Percentiles rank a stretch among this genome's conserved stretches.
Evolutionary conservation across 2,113 vertebrate genomes (phyloP).

Genomic region (Embiotoca jacksoni): DNA sequence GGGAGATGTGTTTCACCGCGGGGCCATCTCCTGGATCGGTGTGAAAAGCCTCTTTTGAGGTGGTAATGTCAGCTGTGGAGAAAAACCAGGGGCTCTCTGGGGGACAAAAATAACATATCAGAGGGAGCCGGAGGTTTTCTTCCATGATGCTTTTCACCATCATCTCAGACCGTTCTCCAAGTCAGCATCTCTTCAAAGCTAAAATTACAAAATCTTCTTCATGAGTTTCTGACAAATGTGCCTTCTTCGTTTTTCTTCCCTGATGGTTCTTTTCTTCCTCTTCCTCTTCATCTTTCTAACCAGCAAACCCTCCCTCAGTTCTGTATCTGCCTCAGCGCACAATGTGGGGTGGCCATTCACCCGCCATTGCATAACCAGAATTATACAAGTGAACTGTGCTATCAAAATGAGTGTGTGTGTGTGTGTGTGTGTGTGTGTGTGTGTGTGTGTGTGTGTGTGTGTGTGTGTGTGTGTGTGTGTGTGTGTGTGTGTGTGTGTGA

Average conservation of each 20-base stretch:
- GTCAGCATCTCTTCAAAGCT: constrained; percentile 1
- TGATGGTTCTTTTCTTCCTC: constrained; percentile 31
- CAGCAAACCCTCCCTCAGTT: constrained; percentile 1
- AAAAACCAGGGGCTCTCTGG: neutral
- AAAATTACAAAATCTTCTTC: neutral
- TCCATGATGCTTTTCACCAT: neutral
- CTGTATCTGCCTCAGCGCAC: constrained; percentile 66
- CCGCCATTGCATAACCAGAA: constrained; percentile 77
- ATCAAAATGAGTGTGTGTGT: constrained; percentile 54
- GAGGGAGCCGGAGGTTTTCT: constrained; percentile 4
- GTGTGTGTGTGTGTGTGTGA: constrained; percentile 13
- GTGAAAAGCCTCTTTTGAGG: constrained; percentile 20
- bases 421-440: constrained; percentile 49
- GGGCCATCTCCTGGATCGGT: neutral
- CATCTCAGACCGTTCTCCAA: neutral
- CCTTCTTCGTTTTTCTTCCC: constrained; percentile 2
- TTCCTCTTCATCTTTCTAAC: neutral
- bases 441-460: constrained; percentile 28
- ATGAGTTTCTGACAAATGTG: neutral
- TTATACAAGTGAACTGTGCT: constrained; percentile 77
- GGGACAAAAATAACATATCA: constrained; percentile 11
- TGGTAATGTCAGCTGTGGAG: constrained; percentile 6
- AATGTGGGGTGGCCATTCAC: constrained; percentile 71
- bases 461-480: constrained; percentile 51
- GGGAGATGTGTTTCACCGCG: constrained; percentile 1